Evolutionary conservation across 1,140 invertebrate species (phyloP).

Genomic region (Cataglyphis hispanica): DNA sequence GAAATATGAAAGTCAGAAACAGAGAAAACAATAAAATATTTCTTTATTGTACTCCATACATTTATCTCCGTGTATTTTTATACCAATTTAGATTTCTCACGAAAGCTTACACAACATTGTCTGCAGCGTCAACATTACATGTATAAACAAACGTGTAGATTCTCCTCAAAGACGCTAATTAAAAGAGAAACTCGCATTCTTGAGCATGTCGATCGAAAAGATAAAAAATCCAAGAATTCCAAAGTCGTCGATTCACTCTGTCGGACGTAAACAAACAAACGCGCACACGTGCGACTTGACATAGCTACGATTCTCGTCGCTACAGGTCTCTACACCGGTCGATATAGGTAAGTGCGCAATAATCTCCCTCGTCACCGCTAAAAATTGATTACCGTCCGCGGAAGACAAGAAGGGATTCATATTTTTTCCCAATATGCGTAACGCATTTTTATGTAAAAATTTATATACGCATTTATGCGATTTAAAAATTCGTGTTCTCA

Average conservation of each 20-base stretch:
- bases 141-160: background rate
- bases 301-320: background rate
- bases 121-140: background rate
- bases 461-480: too few relatives aligned
- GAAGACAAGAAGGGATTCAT: background rate
- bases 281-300: background rate
- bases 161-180: too few relatives aligned
- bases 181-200: background rate
- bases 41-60: background rate
- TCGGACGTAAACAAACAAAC: slow-evolving; percentile 57
- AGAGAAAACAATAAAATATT: background rate
- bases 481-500: too few relatives aligned
- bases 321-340: background rate
- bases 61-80: background rate
- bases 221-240: background rate
- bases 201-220: background rate
- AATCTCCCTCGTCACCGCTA: slow-evolving; percentile 23
- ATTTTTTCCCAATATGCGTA: background rate
- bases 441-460: too few relatives aligned
- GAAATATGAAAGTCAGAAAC: slow-evolving; percentile 35
- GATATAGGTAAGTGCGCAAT: slow-evolving; percentile 3
- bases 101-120: background rate
- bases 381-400: slow-evolving; percentile 20
- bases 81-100: slow-evolving; percentile 21
- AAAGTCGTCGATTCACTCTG: slow-evolving; percentile 22